phyloP scores from a whole-genome alignment of 2,797 vertebrate species.

The Brachymystax lenok region DNA sequence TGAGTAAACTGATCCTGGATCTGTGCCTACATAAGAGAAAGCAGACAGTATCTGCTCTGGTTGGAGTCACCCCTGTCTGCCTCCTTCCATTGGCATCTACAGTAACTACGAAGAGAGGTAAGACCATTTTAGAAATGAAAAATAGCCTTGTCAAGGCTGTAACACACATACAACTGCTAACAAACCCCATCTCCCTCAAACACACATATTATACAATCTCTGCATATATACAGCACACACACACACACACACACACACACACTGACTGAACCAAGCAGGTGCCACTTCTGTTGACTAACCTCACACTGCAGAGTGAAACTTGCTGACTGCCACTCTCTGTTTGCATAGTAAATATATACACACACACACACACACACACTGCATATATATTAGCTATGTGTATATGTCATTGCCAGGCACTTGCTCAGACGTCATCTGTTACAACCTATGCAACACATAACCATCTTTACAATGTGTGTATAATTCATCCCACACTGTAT shows the following conservation, averaged over 20 bases:
- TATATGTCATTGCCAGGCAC: no score
- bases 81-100: conserved; percentile 47
- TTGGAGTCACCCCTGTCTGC: conserved; percentile 55
- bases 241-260: conserved; percentile 29
- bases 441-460: conserved; percentile 11
- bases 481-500: conserved; percentile 4
- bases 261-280: conserved; percentile 39
- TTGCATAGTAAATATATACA: conserved; percentile 31
- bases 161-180: conserved; percentile 29
- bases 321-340: conserved; percentile 43
- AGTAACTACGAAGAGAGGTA: conserved; percentile 66
- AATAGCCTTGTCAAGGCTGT: conserved; percentile 35
- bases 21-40: conserved; percentile 17
- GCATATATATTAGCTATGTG: no score
- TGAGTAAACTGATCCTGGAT: not conserved
- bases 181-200: conserved; percentile 4
- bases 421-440: no score
- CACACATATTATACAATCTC: not conserved
- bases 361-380: conserved; percentile 22
- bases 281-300: conserved; percentile 41
- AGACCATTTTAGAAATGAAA: conserved; percentile 42
- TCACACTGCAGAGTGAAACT: conserved; percentile 62
- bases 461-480: not conserved
- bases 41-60: conserved; percentile 43
- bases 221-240: conserved; percentile 38